These are phyloP conservation scores for Leptatherina wallacei DNA, from an alignment of 2,797 vertebrate genomes.

Conservation along the genomic window DNA sequence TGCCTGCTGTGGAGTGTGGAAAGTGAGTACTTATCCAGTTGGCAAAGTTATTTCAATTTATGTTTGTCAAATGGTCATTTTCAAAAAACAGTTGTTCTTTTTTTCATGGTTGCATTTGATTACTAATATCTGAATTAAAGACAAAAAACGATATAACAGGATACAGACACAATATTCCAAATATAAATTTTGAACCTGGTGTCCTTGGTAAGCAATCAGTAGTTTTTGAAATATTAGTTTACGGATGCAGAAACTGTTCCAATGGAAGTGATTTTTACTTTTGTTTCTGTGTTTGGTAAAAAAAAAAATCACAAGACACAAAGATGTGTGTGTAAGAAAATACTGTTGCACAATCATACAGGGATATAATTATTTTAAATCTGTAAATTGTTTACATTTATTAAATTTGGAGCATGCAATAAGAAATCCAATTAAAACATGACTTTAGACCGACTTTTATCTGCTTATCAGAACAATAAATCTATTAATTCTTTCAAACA, in stretches of 20 bases:
- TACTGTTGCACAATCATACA: neutral
- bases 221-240: neutral
- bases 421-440: slow-evolving; percentile 14
- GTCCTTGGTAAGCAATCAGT: neutral
- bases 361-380: neutral
- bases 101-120: neutral
- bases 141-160: neutral
- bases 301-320: neutral
- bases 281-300: neutral
- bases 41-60: neutral
- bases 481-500: too few species aligned
- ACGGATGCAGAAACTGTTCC: neutral
- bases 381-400: neutral
- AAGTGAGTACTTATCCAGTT: neutral
- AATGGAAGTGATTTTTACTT: too few species aligned
- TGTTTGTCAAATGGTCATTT: neutral
- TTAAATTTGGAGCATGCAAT: neutral
- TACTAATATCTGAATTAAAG: neutral
- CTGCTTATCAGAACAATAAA: neutral
- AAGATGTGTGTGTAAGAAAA: neutral
- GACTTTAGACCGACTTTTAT: slow-evolving; percentile 6
- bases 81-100: neutral
- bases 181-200: neutral
- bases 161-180: neutral
- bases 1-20: slow-evolving; percentile 31